Conservation (phyloP, 2,888 invertebrate species). For the Zele albiditarsus region DNA sequence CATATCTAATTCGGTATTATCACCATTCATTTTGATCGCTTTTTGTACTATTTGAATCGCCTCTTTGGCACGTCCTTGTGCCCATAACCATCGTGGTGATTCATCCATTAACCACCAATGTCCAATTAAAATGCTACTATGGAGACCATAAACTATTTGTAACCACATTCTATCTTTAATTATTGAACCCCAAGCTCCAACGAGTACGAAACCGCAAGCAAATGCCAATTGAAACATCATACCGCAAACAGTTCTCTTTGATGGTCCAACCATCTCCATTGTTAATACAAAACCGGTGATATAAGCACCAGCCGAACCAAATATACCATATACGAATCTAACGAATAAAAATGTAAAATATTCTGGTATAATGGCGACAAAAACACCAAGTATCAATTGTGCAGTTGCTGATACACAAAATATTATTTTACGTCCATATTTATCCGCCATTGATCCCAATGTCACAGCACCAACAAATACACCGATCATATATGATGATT, state of each 20-base stretch:
- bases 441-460: conserved; percentile 86
- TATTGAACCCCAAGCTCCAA: conserved; percentile 87
- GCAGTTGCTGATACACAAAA: conserved; percentile 85
- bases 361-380: conserved; percentile 85
- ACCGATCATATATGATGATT: conserved; percentile 87
- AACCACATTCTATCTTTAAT: conserved; percentile 82
- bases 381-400: conserved; percentile 79
- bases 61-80: conserved; percentile 83
- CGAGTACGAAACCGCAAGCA: conserved; percentile 86
- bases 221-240: conserved; percentile 86
- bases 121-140: conserved; percentile 81
- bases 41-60: conserved; percentile 84
- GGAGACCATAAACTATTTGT: conserved; percentile 87
- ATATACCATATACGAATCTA: conserved; percentile 84
- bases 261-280: conserved; percentile 89
- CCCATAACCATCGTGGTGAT: conserved; percentile 92
- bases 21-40: conserved; percentile 84
- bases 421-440: conserved; percentile 85
- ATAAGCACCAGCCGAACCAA: conserved; percentile 86
- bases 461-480: conserved; percentile 86
- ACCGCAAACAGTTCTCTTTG: conserved; percentile 86
- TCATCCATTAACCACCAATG: conserved; percentile 94
- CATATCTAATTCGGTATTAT: conserved; percentile 78
- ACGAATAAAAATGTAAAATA: conserved; percentile 82
- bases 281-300: conserved; percentile 80